Base-by-base conservation (phyloP, 2,113 vertebrate species). In the Cranoglanis bouderius region DNA sequence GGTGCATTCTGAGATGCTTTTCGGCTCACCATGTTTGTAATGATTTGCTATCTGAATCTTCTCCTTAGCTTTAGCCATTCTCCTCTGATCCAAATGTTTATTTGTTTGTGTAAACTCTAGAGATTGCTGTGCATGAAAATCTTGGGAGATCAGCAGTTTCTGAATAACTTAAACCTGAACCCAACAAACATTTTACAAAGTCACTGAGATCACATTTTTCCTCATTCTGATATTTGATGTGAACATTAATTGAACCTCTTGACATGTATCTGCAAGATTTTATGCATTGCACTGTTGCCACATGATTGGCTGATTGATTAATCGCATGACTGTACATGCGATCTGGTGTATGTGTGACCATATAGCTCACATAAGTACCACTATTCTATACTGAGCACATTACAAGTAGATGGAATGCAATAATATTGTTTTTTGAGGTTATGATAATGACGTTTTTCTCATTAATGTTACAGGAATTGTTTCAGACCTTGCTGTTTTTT, bases 301-400 rank as follows among this genome's bases (percentile, higher is more conserved):
- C 32, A 70, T 74, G 70, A 74, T 74, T 74, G 70, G 35, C 18
- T 40, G 70, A 74, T 32, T 67, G 70, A 72, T 72, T 72, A 72
- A 40, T 72, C 7, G 6, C 32, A 77, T 77, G 12, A 77, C 10
- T 46, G 18, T 82, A 82, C 80, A 82, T 18, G 57, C 38, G 49
- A 32, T 82, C 51, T 3, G 3, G 43, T 14, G 10, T 16, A 13
- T 16, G 24, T 51, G n/a, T 51, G 49, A 4, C 32, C 43, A 77
- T 46, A 29, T 77, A 29, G 6, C 75, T 78, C 6, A 78, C 46
- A 78, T n/a, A 49, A 3, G 5, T 78, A 18, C 75, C 4, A 49
- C 2, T n/a, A 51, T 51, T 78, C 43, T 46, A 51, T n/a, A 32
- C 26, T 78, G 75, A n/a, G 46, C 40, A 14, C 74, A 77, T 77